phyloP scores from a whole-genome alignment of 2,888 invertebrate genomes.

The Ochropleura plecta region DNA sequence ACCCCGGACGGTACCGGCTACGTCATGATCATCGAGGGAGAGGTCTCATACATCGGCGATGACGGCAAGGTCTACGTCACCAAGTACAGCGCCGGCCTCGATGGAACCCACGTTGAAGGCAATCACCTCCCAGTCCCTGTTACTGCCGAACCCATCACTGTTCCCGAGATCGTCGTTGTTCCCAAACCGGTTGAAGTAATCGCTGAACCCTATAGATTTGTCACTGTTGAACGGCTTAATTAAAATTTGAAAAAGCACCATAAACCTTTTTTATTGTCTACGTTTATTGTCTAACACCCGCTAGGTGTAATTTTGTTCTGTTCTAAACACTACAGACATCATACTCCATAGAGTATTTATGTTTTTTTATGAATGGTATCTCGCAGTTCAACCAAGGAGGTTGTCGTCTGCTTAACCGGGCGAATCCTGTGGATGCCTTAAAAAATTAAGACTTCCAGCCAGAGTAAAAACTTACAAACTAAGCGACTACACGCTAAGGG shows the following conservation, averaged over 20 bases:
- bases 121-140: conserved; percentile 72
- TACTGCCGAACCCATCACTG: conserved; percentile 57
- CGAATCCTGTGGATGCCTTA: too few relatives aligned
- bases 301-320: too few relatives aligned
- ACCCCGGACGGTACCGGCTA: conserved; percentile 69
- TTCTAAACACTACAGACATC: too few relatives aligned
- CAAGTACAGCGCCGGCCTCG: conserved; percentile 77
- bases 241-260: conserved; percentile 1
- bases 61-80: conserved; percentile 79
- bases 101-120: conserved; percentile 75
- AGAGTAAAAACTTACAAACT: too few relatives aligned
- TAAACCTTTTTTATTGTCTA: background rate
- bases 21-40: conserved; percentile 77
- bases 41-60: conserved; percentile 76
- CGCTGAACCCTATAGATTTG: conserved; percentile 2
- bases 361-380: too few relatives aligned
- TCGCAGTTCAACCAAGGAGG: too few relatives aligned
- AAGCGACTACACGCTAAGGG: too few relatives aligned
- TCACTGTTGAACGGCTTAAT: background rate
- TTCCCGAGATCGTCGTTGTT: background rate
- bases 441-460: too few relatives aligned
- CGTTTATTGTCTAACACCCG: too few relatives aligned
- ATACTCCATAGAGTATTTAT: too few relatives aligned
- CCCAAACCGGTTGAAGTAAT: conserved; percentile 3
- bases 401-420: too few relatives aligned